Base-by-base conservation (phyloP, 35 echinoderm and acorn worm genomes). In the Apostichopus parvimensis region DNA sequence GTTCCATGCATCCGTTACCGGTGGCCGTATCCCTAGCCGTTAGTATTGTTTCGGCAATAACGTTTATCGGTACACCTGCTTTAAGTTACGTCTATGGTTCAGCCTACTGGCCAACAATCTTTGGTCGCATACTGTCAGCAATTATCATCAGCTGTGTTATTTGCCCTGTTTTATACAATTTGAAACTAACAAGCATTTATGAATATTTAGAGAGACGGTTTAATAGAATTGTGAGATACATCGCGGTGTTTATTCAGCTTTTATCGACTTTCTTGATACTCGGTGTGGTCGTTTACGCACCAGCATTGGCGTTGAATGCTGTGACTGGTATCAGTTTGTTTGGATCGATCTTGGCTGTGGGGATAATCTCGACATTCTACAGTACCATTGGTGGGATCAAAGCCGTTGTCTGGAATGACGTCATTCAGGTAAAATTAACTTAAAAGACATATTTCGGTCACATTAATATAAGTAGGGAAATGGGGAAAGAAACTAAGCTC, bases 311-410 rank as follows among this genome's bases (percentile, higher is more conserved):
- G 7, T 65, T 92, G 15, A 92, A 83, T 56, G 91, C 91, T 12
- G 91, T 84, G 14, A 92, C 91, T 9, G 91, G 91, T 7, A 13
- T 92, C 15, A 92, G 91, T 52, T 6, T 92, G 6, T 23, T 13
- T 15, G 61, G 66, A 5, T 84, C 91, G 6, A 92, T 84, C 26
- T 7, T 92, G 9, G 55, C 91, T 5, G 79, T 92, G 6, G 91
- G 91, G 23, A 15, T 84, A 4, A 60, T 83, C 34, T 92, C 17
- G 34, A 92, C 91, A 11, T 92, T 92, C n/a, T 92, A 92, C 60
- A 92, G 25, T 8, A 53, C 91, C 5, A 68, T 92, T 23, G 91
- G 77, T 4, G 78, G 79, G 0, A 92, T 92, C 6, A 84, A 83
- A n/a, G 91, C 91, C 1, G 91, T 92, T 15, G 34, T 92, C 1